Conservation (phyloP, 2,888 invertebrate genomes). For the Keiferia lycopersicella region DNA sequence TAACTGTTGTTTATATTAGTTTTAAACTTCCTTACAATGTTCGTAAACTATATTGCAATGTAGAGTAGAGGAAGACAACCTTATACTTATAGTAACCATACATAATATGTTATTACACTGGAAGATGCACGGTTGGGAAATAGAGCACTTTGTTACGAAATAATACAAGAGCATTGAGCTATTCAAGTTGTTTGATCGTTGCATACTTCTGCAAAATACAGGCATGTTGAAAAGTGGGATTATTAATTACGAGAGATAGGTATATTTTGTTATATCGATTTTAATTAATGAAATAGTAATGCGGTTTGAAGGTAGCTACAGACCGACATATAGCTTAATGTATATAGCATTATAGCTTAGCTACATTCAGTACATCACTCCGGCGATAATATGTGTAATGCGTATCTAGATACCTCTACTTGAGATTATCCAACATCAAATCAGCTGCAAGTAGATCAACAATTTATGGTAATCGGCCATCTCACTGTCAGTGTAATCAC, state of each 20-base stretch:
- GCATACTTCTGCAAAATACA: neutral
- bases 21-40: neutral
- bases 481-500: constrained; percentile 4
- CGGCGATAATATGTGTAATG: too few relatives aligned
- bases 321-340: too few relatives aligned
- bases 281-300: neutral
- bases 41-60: neutral
- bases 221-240: neutral
- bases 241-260: neutral
- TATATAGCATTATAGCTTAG: too few relatives aligned
- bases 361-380: too few relatives aligned
- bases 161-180: neutral
- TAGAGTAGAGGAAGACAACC: neutral
- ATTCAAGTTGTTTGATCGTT: neutral
- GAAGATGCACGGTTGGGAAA: constrained; percentile 1
- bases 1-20: too few relatives aligned
- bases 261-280: neutral
- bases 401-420: neutral
- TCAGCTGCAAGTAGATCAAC: neutral
- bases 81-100: neutral
- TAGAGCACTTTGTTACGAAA: neutral
- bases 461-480: neutral
- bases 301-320: neutral
- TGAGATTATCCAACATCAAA: neutral
- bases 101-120: constrained; percentile 6